Evolutionary conservation across 2,797 vertebrate genomes (phyloP).

Genomic region (Coreius guichenoti): DNA sequence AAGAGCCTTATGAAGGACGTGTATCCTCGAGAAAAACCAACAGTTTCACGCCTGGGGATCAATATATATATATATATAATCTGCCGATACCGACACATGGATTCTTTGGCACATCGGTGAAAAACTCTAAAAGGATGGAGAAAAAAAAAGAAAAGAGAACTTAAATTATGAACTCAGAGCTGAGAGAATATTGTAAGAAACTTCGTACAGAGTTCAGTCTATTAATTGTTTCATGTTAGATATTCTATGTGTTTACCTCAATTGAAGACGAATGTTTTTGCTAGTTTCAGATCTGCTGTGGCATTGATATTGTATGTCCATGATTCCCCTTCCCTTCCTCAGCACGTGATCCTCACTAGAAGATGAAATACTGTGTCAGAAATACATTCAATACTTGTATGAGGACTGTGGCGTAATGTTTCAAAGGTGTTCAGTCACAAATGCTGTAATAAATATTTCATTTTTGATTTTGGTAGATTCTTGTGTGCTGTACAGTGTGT

Average conservation of each 20-base stretch:
- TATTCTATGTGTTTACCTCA: conserved; percentile 99
- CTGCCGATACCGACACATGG: conserved; percentile 81
- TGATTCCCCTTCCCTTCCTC: conserved; percentile 98
- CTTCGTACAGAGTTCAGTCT: conserved; percentile 99
- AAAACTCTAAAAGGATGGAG: conserved; percentile 72
- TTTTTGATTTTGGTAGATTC: conserved; percentile 99
- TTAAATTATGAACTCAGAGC: conserved; percentile 98
- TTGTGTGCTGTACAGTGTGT: conserved; percentile 85
- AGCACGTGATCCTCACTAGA: conserved; percentile 99
- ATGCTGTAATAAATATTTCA: conserved; percentile 99
- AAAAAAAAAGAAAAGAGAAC: conserved; percentile 82
- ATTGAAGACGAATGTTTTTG: conserved; percentile 99
- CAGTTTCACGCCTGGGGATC: conserved; percentile 89
- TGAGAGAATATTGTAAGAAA: conserved; percentile 99
- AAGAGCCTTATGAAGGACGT: conserved; percentile 92
- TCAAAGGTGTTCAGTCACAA: conserved; percentile 99
- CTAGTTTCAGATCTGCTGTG: conserved; percentile 99
- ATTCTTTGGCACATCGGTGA: conserved; percentile 84
- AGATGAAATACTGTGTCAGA: conserved; percentile 99
- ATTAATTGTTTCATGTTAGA: conserved; percentile 99
- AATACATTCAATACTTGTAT: conserved; percentile 99
- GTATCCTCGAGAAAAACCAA: conserved; percentile 84
- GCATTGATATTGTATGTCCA: conserved; percentile 99
- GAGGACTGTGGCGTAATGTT: conserved; percentile 99
- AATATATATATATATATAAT: conserved; percentile 70